Evolutionary conservation across 2,888 invertebrate species (phyloP), one percentile per base, ranked within the genome.

Genomic region (Conchocele bisecta): DNA sequence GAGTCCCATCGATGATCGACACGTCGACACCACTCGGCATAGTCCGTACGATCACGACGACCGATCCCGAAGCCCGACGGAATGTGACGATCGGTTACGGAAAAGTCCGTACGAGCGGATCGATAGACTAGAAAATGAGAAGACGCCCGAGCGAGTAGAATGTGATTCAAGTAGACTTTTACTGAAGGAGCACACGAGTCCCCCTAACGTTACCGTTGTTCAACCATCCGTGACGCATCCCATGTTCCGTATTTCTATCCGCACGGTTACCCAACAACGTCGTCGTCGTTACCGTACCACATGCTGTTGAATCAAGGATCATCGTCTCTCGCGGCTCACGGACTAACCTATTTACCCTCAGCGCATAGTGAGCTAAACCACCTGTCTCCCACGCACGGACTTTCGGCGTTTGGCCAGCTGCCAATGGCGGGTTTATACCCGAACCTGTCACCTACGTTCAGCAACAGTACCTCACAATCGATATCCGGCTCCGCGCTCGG

Each of bases 181-280:
- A 28, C 60, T 81, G 48, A 83, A 83, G 37, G 84, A 84, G 56
- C 83, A 79, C 50, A 79, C 81, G 51, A 85, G 87, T 80, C 89
- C 90, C 26, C 97, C 97, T 22, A 98, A 98, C 92, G 97, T 97
- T 75, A 97, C 97, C 33, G 95, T 98, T 41, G 82, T 89, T 33
- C 98, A 97, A 56, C 97, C 97, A 41, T 86, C 89, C 4, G 97
- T 97, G 48, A 95, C 97, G 50, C 97, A 97, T 89, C 97, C 97
- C 6, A 93, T 96, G 89, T 93, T 89, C 97, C 98, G 82, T 98
- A 98, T 93, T 94, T 98, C 59, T 98, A 97, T 91, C 97, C 82
- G n/a, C 77, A 95, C 54, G 96, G 96, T 33, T 81, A 80, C 66
- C 93, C 97, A 77, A 97, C 97, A 92, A 95, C 91, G 11, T 74